Conservation (phyloP, 1,140 invertebrate species). For the Sesamia nonagrioides region DNA sequence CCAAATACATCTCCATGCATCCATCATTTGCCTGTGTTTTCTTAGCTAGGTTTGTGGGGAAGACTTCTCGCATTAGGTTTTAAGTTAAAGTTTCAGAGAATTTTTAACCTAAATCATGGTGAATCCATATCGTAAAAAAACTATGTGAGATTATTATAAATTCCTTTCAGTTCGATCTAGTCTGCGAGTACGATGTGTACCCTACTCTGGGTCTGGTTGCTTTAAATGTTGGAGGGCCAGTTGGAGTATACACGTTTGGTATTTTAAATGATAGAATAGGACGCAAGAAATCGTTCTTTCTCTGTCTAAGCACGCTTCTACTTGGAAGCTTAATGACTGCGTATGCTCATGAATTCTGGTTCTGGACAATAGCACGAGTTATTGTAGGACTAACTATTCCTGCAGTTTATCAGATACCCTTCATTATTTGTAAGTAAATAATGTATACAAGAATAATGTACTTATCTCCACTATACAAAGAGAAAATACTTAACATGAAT, state of each 20-base stretch:
- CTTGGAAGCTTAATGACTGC: conserved; percentile 93
- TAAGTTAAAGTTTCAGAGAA: too few species aligned
- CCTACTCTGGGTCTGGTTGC: conserved; percentile 94
- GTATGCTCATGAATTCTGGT: conserved; percentile 92
- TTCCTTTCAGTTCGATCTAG: conserved; percentile 93
- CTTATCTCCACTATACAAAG: neutral
- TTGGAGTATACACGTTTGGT: conserved; percentile 95
- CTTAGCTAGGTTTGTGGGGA: too few species aligned
- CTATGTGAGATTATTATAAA: neutral
- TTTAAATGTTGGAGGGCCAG: conserved; percentile 94
- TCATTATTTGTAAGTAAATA: conserved; percentile 94
- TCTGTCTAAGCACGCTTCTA: conserved; percentile 92
- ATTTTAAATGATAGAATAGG: conserved; percentile 95
- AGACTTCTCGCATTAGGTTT: too few species aligned
- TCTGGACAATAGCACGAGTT: conserved; percentile 92
- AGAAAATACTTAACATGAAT: neutral
- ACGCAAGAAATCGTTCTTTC: conserved; percentile 93
- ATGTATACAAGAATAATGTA: neutral
- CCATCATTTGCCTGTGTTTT: too few species aligned
- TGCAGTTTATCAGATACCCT: conserved; percentile 97
- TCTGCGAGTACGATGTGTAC: conserved; percentile 94
- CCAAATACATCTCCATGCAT: neutral
- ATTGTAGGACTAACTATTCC: conserved; percentile 96
- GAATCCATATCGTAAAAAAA: neutral
- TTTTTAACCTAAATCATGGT: too few species aligned